phyloP scores from a whole-genome alignment of 1,140 invertebrate species.

The Pseudomyrmex pallidus region DNA sequence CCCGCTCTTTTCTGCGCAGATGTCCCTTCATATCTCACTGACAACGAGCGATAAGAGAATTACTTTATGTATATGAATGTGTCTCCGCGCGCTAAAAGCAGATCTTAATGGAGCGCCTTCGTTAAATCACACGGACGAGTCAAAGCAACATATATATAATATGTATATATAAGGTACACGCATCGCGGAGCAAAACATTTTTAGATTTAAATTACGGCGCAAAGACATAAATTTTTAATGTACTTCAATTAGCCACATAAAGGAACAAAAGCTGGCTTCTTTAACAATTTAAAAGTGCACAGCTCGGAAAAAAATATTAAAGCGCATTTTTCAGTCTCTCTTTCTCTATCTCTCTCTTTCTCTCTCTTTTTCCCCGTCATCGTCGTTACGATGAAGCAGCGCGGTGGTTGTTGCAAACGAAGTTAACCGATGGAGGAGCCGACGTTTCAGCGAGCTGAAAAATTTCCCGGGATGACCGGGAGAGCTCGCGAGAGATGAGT shows the following conservation, averaged over 20 bases:
- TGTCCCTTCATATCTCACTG: no score
- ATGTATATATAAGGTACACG: no score
- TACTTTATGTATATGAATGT: no score
- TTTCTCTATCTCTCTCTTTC: no score
- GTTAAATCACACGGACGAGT: not conserved
- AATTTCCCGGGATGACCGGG: conserved; percentile 27
- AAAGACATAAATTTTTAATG: not conserved
- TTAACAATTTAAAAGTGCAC: conserved; percentile 8
- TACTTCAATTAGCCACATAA: not conserved
- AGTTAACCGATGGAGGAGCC: conserved; percentile 1
- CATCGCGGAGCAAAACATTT: not conserved
- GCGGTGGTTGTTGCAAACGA: conserved; percentile 16
- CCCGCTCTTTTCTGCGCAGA: no score
- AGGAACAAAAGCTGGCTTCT: conserved; percentile 7
- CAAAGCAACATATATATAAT: no score
- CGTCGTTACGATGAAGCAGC: conserved; percentile 6
- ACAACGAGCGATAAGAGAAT: no score
- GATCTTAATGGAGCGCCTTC: no score
- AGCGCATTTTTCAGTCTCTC: not conserved
- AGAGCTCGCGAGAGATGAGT: conserved; percentile 15
- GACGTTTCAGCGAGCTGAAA: conserved; percentile 20
- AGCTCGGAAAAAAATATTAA: not conserved
- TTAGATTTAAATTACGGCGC: no score
- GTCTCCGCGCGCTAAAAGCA: no score
- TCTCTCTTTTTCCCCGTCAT: no score